Evolutionary conservation across 2,113 vertebrate genomes (phyloP).

Genomic region (Myiozetetes cayanensis): DNA sequence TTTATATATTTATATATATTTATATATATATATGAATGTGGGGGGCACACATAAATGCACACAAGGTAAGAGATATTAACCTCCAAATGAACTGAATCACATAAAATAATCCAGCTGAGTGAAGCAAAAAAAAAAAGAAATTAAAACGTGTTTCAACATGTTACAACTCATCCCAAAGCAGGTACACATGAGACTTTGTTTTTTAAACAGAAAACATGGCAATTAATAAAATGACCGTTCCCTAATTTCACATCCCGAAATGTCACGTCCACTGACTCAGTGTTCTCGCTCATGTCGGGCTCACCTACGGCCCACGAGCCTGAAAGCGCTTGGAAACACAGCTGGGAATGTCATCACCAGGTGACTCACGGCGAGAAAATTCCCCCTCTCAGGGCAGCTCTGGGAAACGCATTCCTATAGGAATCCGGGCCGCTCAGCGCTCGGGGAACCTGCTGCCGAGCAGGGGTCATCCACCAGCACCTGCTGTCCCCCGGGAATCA

Average conservation of each 20-base stretch:
- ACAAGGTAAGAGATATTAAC: neutral
- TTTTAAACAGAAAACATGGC: neutral
- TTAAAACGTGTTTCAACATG: neutral
- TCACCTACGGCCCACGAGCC: neutral
- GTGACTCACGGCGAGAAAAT: neutral
- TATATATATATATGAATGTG: fast-evolving
- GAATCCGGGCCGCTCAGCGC: neutral
- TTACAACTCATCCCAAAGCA: neutral
- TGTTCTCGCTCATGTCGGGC: neutral
- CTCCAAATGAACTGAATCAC: neutral
- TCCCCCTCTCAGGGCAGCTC: neutral
- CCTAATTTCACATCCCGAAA: neutral
- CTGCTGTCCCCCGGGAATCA: no score
- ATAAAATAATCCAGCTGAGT: neutral
- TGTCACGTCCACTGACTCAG: constrained; percentile 16
- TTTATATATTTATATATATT: no score
- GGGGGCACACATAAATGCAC: neutral
- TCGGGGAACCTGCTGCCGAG: neutral
- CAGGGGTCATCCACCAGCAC: no score
- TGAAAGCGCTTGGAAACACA: neutral
- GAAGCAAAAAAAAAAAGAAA: neutral
- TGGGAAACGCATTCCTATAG: neutral
- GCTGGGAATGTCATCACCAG: neutral
- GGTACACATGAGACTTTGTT: neutral
- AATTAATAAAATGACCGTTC: neutral